Conservation (phyloP, 2,888 invertebrate genomes). For the Serrognathus titanus region DNA sequence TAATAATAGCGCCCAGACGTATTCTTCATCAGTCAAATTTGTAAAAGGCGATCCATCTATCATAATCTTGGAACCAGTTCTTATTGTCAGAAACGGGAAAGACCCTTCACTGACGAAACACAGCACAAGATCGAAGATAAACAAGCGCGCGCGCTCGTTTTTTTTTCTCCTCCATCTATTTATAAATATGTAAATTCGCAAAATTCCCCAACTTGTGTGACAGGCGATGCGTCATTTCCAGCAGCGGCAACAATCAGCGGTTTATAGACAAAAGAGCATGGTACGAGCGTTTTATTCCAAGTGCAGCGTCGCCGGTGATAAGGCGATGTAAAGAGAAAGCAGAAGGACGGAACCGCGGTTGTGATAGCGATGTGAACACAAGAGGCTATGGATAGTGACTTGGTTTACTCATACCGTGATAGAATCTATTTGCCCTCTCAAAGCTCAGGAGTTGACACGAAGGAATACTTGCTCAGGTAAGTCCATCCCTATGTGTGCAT, state of each 20-base stretch:
- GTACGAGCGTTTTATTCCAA: neutral
- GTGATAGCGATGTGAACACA: neutral
- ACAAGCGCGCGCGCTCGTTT: no score
- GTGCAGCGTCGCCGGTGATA: neutral
- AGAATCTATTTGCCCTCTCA: constrained; percentile 27
- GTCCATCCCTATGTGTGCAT: no score
- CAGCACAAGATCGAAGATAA: neutral
- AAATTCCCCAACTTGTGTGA: constrained; percentile 1
- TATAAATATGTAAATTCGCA: constrained; percentile 1
- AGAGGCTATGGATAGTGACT: neutral
- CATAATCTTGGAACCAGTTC: no score
- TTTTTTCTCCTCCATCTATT: neutral
- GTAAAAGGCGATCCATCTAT: no score
- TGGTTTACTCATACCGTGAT: constrained; percentile 13
- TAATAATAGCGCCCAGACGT: no score
- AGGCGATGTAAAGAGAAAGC: neutral
- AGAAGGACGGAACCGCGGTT: neutral
- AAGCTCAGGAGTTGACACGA: constrained; percentile 20
- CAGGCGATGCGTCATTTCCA: constrained; percentile 1
- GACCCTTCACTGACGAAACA: neutral
- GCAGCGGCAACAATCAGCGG: neutral
- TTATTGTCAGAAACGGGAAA: neutral
- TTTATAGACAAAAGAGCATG: neutral
- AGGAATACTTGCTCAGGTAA: constrained; percentile 25
- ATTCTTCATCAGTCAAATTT: no score